These are phyloP conservation scores for Halictus quadricinctus DNA, from an alignment of 2,888 invertebrate genomes.

Conservation along the genomic window DNA sequence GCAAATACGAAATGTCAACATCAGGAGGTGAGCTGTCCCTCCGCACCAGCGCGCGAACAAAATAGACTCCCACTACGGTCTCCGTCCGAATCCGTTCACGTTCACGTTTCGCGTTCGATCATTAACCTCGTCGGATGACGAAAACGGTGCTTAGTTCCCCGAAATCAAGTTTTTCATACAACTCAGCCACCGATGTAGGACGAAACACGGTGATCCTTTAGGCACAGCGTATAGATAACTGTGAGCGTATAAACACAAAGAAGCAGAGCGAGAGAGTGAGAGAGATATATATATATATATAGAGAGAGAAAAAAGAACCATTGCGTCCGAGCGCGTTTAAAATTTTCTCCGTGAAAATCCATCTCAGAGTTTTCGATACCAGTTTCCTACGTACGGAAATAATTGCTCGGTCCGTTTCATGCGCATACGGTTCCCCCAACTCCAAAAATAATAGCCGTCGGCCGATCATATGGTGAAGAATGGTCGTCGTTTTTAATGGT, in stretches of 20 bases:
- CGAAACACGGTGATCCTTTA: not conserved
- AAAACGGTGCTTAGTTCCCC: not conserved
- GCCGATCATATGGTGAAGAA: conserved; percentile 27
- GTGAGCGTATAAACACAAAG: conserved; percentile 22
- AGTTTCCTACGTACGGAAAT: not conserved
- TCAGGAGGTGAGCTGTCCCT: conserved; percentile 49
- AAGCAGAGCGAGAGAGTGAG: not conserved
- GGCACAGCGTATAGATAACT: not conserved
- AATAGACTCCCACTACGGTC: not conserved
- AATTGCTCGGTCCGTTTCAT: not conserved
- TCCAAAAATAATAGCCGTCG: not conserved
- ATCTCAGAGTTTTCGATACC: not conserved
- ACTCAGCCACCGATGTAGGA: not conserved
- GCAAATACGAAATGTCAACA: conserved; percentile 67
- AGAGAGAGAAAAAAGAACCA: not conserved
- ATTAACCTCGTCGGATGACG: not conserved
- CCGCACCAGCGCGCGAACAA: not conserved
- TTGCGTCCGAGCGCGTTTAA: not conserved
- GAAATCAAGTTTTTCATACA: not conserved
- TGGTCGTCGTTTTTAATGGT: conserved; percentile 8
- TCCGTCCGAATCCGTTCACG: not conserved
- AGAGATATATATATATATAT: no score
- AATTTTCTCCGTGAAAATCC: conserved; percentile 12
- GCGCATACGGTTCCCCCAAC: not conserved
- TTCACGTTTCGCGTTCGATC: not conserved